Conservation (phyloP, 2,888 invertebrate species). For the Chymomyza fuscimana region DNA sequence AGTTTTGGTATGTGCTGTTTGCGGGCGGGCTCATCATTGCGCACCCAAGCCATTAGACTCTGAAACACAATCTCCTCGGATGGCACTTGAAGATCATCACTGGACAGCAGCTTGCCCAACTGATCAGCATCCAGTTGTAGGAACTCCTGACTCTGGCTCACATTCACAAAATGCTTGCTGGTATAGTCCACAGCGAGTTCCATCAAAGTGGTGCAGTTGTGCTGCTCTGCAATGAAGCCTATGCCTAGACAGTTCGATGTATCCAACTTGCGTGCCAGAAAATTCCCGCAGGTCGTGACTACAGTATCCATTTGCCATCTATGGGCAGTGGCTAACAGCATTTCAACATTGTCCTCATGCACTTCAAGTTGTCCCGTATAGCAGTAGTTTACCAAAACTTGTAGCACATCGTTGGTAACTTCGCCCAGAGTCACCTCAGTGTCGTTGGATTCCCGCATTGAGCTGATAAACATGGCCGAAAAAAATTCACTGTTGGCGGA, state of each 20-base stretch:
- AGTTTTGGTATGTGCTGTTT: slow-evolving; percentile 86
- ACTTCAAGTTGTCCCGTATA: slow-evolving; percentile 90
- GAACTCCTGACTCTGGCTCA: slow-evolving; percentile 79
- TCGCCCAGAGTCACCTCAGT: slow-evolving; percentile 91
- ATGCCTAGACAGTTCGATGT: slow-evolving; percentile 97
- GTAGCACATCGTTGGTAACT: slow-evolving; percentile 92
- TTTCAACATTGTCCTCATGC: slow-evolving; percentile 94
- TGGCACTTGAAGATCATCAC: slow-evolving; percentile 95
- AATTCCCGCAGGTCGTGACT: slow-evolving; percentile 80
- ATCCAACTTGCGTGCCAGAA: slow-evolving; percentile 88
- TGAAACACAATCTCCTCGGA: slow-evolving; percentile 94
- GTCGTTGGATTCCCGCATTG: slow-evolving; percentile 88
- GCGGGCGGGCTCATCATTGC: slow-evolving; percentile 86
- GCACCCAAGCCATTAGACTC: slow-evolving; percentile 93
- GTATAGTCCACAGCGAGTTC: slow-evolving; percentile 92
- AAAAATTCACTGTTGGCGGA: slow-evolving; percentile 97
- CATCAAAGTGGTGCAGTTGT: slow-evolving; percentile 90
- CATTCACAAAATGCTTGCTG: slow-evolving; percentile 90
- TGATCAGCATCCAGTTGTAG: slow-evolving; percentile 85
- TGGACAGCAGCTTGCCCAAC: slow-evolving; percentile 88
- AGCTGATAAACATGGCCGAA: slow-evolving; percentile 96
- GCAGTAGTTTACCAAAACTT: slow-evolving; percentile 92
- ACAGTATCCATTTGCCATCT: slow-evolving; percentile 89
- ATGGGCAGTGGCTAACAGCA: slow-evolving; percentile 91
- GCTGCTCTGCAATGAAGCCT: slow-evolving; percentile 94